Base-by-base conservation (phyloP, 1,140 invertebrate species). In the Cecropterus lyciades region DNA sequence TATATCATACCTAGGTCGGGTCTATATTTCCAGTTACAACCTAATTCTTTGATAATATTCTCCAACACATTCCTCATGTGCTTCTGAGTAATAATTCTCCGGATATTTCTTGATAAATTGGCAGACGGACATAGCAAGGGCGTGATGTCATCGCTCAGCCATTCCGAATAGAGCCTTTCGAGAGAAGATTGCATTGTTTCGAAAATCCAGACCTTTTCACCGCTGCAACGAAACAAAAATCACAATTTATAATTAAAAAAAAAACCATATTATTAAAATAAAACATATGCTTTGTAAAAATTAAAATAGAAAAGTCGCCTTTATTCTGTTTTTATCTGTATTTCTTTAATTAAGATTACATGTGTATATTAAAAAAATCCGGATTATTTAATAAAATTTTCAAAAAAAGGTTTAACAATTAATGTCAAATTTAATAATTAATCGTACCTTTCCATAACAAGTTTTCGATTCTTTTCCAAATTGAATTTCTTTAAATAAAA, bases 121-220 rank as follows among this genome's bases (percentile, higher is more conserved):
- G 69, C 67, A 17, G 82, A 77, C 2, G 82, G 81, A 64, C 79
- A 78, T 0, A 87, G 3, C 0, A 83, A 17, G 0, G 72, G 62
- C 55, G 69, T 4, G 65, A 60, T 10, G 10, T 82, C 77, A 11
- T 62, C 52, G 1, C 33, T 42, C 13, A 76, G 60, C 81, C 83
- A 85, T 15, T 30, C 20, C 0, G 53, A 33, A 9, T 75, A 56
- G 0, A 88, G 20, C 0, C 62, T 65, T 0, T 66, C 48, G 0
- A 70, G 20, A 0, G 77, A 57, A 0, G 78, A 62, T 53, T 77
- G 63, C 2, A 88, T n/a, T 0, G 78, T 83, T 49, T 90, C 80
- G 20, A 82, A 86, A 59, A 80, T 80, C 85, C 87, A 90, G 5
- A 88, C 75, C 52, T 85, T 85, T 52, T 88, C 82, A n/a, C 87